phyloP scores from a whole-genome alignment of 2,113 vertebrate species.

The Tachysurus vachellii region DNA sequence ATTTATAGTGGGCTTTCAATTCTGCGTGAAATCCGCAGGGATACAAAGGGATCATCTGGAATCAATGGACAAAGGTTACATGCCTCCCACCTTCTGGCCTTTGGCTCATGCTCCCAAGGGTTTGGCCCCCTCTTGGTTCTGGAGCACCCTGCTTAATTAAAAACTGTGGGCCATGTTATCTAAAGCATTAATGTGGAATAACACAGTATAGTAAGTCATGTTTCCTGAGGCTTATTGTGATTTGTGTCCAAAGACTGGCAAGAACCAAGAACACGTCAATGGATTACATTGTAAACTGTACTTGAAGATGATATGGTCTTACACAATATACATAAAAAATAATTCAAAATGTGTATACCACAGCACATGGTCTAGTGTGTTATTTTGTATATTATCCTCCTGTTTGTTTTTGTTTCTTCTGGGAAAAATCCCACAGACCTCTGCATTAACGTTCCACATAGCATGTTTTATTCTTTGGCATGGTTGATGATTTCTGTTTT shows the following conservation, averaged over 20 bases:
- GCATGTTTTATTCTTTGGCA: neutral
- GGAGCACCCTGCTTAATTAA: slow-evolving; percentile 44
- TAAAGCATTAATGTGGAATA: slow-evolving; percentile 34
- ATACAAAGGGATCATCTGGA: slow-evolving; percentile 64
- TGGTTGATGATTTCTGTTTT: neutral
- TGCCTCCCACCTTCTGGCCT: slow-evolving; percentile 63
- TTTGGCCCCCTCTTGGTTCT: slow-evolving; percentile 36
- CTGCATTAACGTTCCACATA: neutral
- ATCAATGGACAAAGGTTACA: slow-evolving; percentile 71
- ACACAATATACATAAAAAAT: neutral
- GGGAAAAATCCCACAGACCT: neutral
- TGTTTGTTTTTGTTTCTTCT: neutral
- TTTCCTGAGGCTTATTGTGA: slow-evolving; percentile 28
- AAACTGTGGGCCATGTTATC: slow-evolving; percentile 33
- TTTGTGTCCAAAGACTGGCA: neutral
- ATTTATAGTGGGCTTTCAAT: slow-evolving; percentile 57
- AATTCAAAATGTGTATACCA: neutral
- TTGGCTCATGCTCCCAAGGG: slow-evolving; percentile 53
- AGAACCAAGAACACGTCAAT: neutral
- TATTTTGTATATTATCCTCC: neutral
- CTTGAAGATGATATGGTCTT: slow-evolving; percentile 3
- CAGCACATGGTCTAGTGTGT: neutral
- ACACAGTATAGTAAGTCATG: neutral
- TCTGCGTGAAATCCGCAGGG: slow-evolving; percentile 56
- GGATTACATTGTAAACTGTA: neutral